Evolutionary conservation across 2,888 invertebrate species (phyloP), one percentile per base, ranked within the genome.

Genomic region (Teleogryllus oceanicus): DNA sequence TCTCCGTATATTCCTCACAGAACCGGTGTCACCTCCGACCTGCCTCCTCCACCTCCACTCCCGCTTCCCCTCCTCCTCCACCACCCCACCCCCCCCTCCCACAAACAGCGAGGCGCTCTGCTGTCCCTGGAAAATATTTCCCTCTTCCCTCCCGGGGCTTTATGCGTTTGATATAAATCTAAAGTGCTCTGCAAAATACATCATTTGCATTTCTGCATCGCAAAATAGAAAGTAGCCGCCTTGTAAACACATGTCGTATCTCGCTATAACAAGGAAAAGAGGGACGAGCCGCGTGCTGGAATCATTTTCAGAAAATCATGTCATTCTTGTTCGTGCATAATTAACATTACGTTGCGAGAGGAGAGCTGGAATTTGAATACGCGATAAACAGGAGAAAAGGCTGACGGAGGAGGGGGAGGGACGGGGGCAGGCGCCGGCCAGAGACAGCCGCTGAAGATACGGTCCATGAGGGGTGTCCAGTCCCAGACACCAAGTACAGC

Each of bases 311-410:
- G 11, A 74, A 16, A 78, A 51, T 62, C 37, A 62, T 74, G 50
- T 16, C 13, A 74, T 74, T 62, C 62, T 62, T 62, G 62, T 62
- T 62, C n/a, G 62, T 62, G 62, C 62, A 62, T 62, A 62, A 62
- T 62, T 62, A 62, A 62, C 62, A 62, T 62, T 13, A 13, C 16
- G 62, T 62, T 62, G 8, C 62, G 16, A n/a, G 62, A 62, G n/a
- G n/a, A 62, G 13, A n/a, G 62, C 62, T 18, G 62, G 62, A 62
- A 62, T 62, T 62, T 62, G 62, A 62, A 62, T 62, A 62, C n/a
- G 62, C 62, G 62, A 62, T 62, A 77, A 77, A 50, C 20, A 75
- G 62, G 76, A 77, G 77, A 77, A 21, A 74, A 77, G 79, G 79
- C 51, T 5, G 62, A 10, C n/a, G 50, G 62, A 62, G 4, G 62